Evolutionary conservation across 2,888 invertebrate genomes (phyloP).

Genomic region (Himalopsyche kuldschensis): DNA sequence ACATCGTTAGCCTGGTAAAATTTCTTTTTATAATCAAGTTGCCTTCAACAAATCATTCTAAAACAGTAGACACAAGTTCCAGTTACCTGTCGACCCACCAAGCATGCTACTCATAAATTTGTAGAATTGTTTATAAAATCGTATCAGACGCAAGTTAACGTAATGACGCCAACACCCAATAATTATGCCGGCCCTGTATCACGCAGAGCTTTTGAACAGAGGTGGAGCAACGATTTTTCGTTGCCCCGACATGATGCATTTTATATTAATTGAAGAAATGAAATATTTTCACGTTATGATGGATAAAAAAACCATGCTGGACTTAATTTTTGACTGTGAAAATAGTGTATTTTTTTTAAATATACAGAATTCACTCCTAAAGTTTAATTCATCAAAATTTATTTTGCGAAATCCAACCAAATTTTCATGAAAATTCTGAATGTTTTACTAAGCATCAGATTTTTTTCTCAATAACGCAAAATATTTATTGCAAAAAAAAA

Average conservation of each 20-base stretch:
- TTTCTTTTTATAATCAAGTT: background rate
- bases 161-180: constrained; percentile 26
- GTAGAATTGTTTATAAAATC: constrained; percentile 18
- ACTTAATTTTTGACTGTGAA: no score
- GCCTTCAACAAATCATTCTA: background rate
- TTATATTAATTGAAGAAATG: no score
- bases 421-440: no score
- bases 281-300: no score
- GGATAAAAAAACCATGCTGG: no score
- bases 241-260: background rate
- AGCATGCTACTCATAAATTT: constrained; percentile 2
- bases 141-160: constrained; percentile 19
- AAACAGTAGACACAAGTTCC: background rate
- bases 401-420: no score
- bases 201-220: constrained; percentile 8
- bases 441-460: no score
- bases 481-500: no score
- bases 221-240: background rate
- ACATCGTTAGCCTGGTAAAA: background rate
- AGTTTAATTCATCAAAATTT: no score
- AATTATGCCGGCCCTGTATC: constrained; percentile 17
- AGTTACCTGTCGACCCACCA: background rate
- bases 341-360: no score
- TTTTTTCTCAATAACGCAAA: no score
- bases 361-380: no score